phyloP scores from a whole-genome alignment of 2,888 invertebrate genomes.

The Lepidocyrtoides sp. region DNA sequence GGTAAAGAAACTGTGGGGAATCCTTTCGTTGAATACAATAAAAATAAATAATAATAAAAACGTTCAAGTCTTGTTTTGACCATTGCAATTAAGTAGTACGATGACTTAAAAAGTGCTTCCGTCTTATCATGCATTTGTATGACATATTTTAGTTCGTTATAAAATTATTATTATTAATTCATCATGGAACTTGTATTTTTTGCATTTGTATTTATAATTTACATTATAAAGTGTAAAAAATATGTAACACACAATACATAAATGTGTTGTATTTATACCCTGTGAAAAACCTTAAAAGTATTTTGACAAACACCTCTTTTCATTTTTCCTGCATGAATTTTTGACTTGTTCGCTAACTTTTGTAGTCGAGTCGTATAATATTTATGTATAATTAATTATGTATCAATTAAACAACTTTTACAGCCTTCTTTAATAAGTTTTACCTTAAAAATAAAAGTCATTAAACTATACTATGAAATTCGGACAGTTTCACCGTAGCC shows the following conservation, averaged over 20 bases:
- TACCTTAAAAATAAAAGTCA: not conserved
- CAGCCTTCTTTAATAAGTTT: not conserved
- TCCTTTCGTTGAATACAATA: not conserved
- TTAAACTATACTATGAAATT: not conserved
- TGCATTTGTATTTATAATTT: constrained; percentile 32
- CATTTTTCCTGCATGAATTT: constrained; percentile 24
- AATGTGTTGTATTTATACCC: constrained; percentile 63
- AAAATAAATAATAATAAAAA: not conserved
- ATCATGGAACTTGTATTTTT: constrained; percentile 17
- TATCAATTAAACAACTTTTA: constrained; percentile 24
- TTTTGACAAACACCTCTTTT: not conserved
- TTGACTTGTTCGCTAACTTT: constrained; percentile 7
- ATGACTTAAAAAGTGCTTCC: constrained; percentile 57
- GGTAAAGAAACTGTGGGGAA: not conserved
- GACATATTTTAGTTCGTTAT: not conserved
- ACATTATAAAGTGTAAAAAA: not conserved
- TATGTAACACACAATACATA: constrained; percentile 5
- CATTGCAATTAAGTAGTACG: not conserved
- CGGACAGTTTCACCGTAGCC: not conserved
- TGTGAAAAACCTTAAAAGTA: constrained; percentile 66
- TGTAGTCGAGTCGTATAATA: not conserved
- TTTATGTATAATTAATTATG: not conserved
- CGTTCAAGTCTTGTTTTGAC: constrained; percentile 32
- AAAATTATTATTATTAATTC: constrained; percentile 14
- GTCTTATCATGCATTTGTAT: constrained; percentile 2